Conservation (phyloP, 2,888 invertebrate genomes). For the Drosophila algonquin region DNA sequence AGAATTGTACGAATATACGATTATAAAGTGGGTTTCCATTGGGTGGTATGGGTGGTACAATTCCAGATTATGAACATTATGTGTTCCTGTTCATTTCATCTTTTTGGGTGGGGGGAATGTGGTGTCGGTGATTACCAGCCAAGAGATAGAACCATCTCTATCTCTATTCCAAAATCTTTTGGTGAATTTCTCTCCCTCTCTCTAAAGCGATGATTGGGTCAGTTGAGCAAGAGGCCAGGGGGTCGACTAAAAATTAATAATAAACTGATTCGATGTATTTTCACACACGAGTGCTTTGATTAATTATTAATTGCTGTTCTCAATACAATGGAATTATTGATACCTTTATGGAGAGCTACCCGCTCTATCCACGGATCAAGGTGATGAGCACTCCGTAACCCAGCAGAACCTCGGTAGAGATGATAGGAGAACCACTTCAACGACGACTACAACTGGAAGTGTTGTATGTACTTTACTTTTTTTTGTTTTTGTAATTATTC, state of each 20-base stretch:
- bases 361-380: conserved; percentile 11
- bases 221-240: background rate
- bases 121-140: conserved; percentile 4
- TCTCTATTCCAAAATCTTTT: background rate
- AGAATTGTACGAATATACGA: background rate
- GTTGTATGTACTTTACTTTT: conserved; percentile 63
- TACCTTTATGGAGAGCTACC: conserved; percentile 8
- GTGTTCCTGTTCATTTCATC: conserved; percentile 3
- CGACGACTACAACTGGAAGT: conserved; percentile 33
- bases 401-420: conserved; percentile 6
- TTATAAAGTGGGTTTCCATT: background rate
- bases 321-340: conserved; percentile 42
- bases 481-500: conserved; percentile 61
- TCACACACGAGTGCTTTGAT: conserved; percentile 67
- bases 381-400: conserved; percentile 36
- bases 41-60: background rate
- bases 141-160: conserved; percentile 14
- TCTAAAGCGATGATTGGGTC: background rate
- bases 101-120: background rate
- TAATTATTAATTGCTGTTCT: conserved; percentile 62
- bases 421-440: conserved; percentile 15
- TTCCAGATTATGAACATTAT: conserved; percentile 22
- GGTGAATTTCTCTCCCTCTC: background rate
- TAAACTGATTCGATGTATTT: conserved; percentile 42
- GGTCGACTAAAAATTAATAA: background rate